Conservation (phyloP, 2,797 vertebrate genomes). For the Rhinoraja longicauda region DNA sequence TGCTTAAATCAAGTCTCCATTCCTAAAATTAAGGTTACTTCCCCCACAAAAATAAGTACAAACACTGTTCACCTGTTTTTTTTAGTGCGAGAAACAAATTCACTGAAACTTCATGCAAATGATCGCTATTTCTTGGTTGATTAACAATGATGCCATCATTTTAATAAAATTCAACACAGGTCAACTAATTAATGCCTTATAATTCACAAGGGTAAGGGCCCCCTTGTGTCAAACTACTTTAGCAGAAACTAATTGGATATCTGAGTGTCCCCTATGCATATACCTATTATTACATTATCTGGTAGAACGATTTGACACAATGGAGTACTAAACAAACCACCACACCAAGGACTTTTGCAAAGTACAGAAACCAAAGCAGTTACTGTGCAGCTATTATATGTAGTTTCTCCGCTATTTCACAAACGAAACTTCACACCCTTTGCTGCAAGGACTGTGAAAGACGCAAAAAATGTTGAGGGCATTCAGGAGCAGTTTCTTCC, state of each 20-base stretch:
- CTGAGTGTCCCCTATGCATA: constrained; percentile 22
- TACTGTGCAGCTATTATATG: background rate
- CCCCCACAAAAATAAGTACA: background rate
- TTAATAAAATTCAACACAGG: constrained; percentile 26
- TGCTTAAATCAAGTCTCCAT: background rate
- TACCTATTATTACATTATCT: constrained; percentile 34
- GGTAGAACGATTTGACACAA: constrained; percentile 21
- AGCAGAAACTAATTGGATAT: constrained; percentile 34
- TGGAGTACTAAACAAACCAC: background rate
- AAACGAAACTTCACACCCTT: background rate
- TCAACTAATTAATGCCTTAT: constrained; percentile 21
- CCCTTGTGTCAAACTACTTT: constrained; percentile 36
- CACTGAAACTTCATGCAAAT: background rate
- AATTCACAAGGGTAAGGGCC: constrained; percentile 29
- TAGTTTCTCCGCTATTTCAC: constrained; percentile 7
- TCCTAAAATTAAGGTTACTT: background rate
- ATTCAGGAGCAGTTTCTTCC: too few species aligned
- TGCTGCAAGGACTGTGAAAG: background rate
- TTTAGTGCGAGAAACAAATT: background rate
- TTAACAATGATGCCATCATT: background rate
- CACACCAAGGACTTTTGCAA: background rate
- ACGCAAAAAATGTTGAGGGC: too few species aligned
- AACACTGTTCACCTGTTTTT: background rate
- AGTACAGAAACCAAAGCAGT: background rate
- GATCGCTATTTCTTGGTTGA: constrained; percentile 5